Evolutionary conservation across 2,797 vertebrate genomes (phyloP).

Genomic region (Characodon lateralis): DNA sequence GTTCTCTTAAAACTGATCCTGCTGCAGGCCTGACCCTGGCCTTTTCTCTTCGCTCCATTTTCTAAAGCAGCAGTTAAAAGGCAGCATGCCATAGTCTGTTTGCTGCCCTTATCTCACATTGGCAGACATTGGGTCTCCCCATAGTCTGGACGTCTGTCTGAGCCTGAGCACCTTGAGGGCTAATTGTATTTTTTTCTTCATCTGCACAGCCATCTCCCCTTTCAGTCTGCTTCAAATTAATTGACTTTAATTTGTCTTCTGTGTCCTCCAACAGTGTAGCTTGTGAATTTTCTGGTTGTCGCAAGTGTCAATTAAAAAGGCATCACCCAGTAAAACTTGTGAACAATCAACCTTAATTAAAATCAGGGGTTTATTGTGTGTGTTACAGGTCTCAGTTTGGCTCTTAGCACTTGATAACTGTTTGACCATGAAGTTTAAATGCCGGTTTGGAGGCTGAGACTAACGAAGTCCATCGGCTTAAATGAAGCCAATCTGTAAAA

Average conservation of each 20-base stretch:
- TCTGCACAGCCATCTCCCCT: conserved; percentile 63
- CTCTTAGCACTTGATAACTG: conserved; percentile 71
- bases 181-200: conserved; percentile 56
- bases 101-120: conserved; percentile 69
- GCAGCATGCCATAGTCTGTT: conserved; percentile 49
- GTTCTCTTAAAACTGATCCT: conserved; percentile 72
- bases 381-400: conserved; percentile 73
- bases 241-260: conserved; percentile 80
- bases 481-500: conserved; percentile 79
- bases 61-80: conserved; percentile 63
- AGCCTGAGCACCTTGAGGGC: conserved; percentile 56
- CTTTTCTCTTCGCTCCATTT: conserved; percentile 59
- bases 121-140: conserved; percentile 72
- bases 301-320: conserved; percentile 78
- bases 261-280: conserved; percentile 65
- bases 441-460: conserved; percentile 71
- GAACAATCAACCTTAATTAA: conserved; percentile 83
- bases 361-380: conserved; percentile 80
- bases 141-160: conserved; percentile 63
- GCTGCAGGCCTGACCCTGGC: conserved; percentile 61
- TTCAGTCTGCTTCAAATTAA: conserved; percentile 63
- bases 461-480: conserved; percentile 80
- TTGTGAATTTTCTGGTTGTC: conserved; percentile 61
- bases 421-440: conserved; percentile 71
- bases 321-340: conserved; percentile 77